phyloP scores from a whole-genome alignment of 2,113 vertebrate genomes.

The Crypturellus undulatus region DNA sequence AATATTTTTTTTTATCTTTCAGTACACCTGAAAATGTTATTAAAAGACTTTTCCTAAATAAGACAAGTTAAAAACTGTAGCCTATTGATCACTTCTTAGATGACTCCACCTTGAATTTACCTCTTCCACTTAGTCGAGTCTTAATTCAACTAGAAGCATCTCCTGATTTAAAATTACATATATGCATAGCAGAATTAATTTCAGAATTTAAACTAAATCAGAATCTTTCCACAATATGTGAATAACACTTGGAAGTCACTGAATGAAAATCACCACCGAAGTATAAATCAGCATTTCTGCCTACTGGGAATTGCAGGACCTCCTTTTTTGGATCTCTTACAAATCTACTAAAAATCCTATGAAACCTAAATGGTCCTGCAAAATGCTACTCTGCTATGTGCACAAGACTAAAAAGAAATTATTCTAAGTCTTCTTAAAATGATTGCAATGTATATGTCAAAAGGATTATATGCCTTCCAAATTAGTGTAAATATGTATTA shows the following conservation, averaged over 20 bases:
- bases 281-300: not conserved
- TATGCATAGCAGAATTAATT: not conserved
- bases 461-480: not conserved
- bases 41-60: not conserved
- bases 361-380: not conserved
- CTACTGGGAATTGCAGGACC: not conserved
- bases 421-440: not conserved
- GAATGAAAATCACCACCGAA: not conserved
- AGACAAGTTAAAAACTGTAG: not conserved
- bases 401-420: not conserved
- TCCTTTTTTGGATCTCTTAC: not conserved
- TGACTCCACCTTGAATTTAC: not conserved
- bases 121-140: not conserved
- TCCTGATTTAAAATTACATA: not conserved
- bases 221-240: not conserved
- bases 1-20: not conserved
- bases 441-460: not conserved
- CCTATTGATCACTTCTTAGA: not conserved
- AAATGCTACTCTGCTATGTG: not conserved
- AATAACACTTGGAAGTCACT: not conserved
- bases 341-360: not conserved
- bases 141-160: not conserved
- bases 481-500: conserved; percentile 35
- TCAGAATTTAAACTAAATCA: not conserved
- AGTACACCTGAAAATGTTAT: not conserved